Percentiles rank a stretch among this genome's conserved stretches.
Evolutionary conservation across 1,140 invertebrate species (phyloP).

Genomic region (Bombus breviceps): DNA sequence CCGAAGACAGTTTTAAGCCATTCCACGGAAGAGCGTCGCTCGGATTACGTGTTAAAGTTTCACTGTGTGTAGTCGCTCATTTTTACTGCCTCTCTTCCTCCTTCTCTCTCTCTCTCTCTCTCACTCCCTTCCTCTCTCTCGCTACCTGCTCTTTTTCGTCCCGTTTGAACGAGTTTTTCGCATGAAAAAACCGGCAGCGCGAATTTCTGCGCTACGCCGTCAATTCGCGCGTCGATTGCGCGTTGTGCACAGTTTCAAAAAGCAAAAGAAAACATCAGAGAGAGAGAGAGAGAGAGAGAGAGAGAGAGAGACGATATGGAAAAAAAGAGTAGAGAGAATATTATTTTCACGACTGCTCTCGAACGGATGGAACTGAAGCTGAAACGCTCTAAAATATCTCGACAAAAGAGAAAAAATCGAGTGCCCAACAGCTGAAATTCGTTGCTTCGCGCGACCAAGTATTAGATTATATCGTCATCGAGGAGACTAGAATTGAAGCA

Average conservation of each 20-base stretch:
- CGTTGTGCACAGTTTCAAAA: neutral
- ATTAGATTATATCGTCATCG: conserved; percentile 6
- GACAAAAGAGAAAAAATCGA: neutral
- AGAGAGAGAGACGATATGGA: no score
- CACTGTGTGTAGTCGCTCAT: conserved; percentile 5
- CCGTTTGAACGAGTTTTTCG: conserved; percentile 6
- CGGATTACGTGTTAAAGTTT: conserved; percentile 45
- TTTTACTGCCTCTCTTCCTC: neutral
- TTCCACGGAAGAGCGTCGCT: neutral
- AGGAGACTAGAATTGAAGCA: neutral
- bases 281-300: no score
- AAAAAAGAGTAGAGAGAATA: neutral
- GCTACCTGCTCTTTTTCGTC: neutral
- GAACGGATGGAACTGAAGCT: neutral
- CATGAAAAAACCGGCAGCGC: neutral
- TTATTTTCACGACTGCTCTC: conserved; percentile 4
- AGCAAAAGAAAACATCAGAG: neutral
- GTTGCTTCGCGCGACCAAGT: neutral
- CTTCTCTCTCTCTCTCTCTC: neutral
- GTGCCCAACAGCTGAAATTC: neutral
- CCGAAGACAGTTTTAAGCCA: conserved; percentile 46
- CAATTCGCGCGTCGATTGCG: conserved; percentile 9
- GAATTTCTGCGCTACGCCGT: neutral
- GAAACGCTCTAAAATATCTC: neutral
- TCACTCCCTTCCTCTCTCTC: rapidly evolving